Base-by-base conservation (phyloP, 2,888 invertebrate species). In the Euproctis similis region DNA sequence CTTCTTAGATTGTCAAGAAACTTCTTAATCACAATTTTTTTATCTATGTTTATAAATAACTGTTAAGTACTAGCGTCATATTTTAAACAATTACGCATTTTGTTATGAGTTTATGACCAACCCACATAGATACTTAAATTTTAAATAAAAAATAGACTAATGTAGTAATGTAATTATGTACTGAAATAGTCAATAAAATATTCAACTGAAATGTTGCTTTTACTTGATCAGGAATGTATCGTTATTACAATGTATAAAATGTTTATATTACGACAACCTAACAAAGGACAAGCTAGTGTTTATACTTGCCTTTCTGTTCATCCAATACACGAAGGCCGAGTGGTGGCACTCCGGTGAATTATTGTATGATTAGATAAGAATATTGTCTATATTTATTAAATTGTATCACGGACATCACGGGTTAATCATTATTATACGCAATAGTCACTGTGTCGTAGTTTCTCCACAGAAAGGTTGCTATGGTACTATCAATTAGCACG, bases 301-400 rank as follows among this genome's bases (percentile, higher is more conserved):
- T 21, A n/a, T n/a, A 82, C 84, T 84, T 78, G 78, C 82, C 82
- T 82, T 78, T 75, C 60, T 78, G 70, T 65, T 73, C 82, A 84
- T 84, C 84, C 82, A 84, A 84, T 80, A 68, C 65, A 59, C 67
- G 69, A 66, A 60, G 70, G 68, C 56, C 73, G 59, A 67, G 51
- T 55, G 61, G 66, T 59, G 63, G 68, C 72, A 67, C 70, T 74
- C 61, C 64, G 53, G 42, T 51, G 53, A 72, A 68, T 55, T 56
- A 65, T 44, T 59, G 63, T 66, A 62, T 61, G 45, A 66, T 42
- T 45, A 42, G 26, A 40, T 36, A 46, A 55, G 46, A 40, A 39
- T 39, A 60, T 34, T 47, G 56, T 65, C 59, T 37, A 42, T 53
- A 59, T 48, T 57, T 51, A 46, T 58, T 50, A 47, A 42, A 59